A percentile compares a stretch with the other conserved stretches of the same genome.
phyloP scores from a whole-genome alignment of 2,797 vertebrate genomes.

The Fistularia commersonii region DNA sequence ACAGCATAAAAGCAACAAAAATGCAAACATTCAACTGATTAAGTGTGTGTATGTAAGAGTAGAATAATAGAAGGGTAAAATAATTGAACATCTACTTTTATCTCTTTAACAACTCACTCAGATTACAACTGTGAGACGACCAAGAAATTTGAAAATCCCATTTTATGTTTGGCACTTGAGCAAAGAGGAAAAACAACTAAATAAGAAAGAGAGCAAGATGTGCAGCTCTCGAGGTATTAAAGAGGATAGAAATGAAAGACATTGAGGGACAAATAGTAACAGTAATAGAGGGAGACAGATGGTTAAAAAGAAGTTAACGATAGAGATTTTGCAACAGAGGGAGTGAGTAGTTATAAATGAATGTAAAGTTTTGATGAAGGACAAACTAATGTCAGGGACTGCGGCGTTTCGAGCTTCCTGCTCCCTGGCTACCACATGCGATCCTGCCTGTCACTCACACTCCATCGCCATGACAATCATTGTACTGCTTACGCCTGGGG shows the following conservation, averaged over 20 bases:
- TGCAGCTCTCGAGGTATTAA: conserved; percentile 16
- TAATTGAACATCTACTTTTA: too few species aligned
- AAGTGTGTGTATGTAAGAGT: too few species aligned
- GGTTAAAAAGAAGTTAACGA: conserved; percentile 30
- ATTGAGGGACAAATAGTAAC: conserved; percentile 22
- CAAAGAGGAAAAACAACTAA: conserved; percentile 16
- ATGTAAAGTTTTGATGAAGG: conserved; percentile 81
- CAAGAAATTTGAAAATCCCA: too few species aligned
- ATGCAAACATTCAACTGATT: too few species aligned
- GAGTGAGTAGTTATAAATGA: conserved; percentile 60
- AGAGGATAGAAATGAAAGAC: conserved; percentile 49
- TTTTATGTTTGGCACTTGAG: conserved; percentile 7
- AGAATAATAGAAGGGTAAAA: too few species aligned
- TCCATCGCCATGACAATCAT: conserved; percentile 82
- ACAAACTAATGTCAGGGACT: conserved; percentile 83
- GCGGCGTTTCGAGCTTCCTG: conserved; percentile 74
- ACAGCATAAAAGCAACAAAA: too few species aligned
- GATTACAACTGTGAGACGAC: too few species aligned
- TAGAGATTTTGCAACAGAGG: conserved; percentile 42
- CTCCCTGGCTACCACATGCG: conserved; percentile 76
- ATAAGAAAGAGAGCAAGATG: conserved; percentile 19
- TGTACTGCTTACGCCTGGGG: conserved; percentile 68
- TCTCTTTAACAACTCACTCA: too few species aligned
- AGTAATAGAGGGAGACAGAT: conserved; percentile 36
- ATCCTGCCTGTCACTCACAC: conserved; percentile 81